These are phyloP conservation scores for Anolis carolinensis DNA, from an alignment of 2,113 vertebrate species.

Conservation along the genomic window DNA sequence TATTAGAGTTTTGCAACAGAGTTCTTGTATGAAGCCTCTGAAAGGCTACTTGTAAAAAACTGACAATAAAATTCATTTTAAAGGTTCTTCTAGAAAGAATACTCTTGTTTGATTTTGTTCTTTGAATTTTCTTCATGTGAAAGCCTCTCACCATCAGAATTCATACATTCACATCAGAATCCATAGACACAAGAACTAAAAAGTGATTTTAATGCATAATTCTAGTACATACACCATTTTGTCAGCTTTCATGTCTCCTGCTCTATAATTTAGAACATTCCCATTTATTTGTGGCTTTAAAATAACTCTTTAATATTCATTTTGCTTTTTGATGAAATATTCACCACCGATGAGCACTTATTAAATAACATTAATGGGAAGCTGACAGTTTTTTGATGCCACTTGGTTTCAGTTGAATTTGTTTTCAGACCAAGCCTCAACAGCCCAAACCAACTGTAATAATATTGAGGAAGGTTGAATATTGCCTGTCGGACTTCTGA, in stretches of 20 bases:
- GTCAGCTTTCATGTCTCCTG: background rate
- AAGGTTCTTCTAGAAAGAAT: conserved; percentile 79
- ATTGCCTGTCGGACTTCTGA: background rate
- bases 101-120: conserved; percentile 67
- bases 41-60: conserved; percentile 83
- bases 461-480: background rate
- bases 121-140: conserved; percentile 1
- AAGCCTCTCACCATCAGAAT: background rate
- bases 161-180: background rate
- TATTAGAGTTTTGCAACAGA: conserved; percentile 89
- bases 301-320: background rate
- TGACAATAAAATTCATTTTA: conserved; percentile 87
- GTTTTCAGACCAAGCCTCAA: background rate
- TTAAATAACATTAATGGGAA: background rate
- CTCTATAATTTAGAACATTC: background rate
- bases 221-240: background rate
- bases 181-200: background rate
- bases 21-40: conserved; percentile 85
- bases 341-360: background rate
- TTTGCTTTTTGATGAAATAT: background rate
- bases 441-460: no score
- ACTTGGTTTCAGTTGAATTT: background rate
- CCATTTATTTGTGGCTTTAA: background rate
- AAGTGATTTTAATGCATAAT: conserved; percentile 11
- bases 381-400: background rate